Evolutionary conservation across 2,888 invertebrate genomes (phyloP), one percentile per base, ranked within the genome.

Genomic region (Zygothrica quintamaculata): DNA sequence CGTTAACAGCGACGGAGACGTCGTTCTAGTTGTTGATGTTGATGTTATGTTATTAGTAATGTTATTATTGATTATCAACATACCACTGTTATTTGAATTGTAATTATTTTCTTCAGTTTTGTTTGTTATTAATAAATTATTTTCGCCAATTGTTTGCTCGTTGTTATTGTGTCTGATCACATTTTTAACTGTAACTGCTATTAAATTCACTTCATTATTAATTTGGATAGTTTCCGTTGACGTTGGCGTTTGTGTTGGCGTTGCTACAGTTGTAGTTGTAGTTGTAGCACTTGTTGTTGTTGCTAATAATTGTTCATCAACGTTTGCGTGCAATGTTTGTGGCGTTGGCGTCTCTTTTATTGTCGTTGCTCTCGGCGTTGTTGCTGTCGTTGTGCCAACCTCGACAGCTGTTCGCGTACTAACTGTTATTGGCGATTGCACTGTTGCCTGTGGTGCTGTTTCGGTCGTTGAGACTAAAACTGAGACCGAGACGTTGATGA

Each of bases 181-280:
- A 65, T 60, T 65, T 57, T 57, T 64, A 60, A 69, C 52, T 53
- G 72, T 59, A 59, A 69, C 73, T 68, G 72, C 53, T 51, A 81
- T 86, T 72, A 74, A 77, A 70, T 82, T 79, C 66, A 84, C 82
- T 78, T 86, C 79, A 77, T 87, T 84, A 77, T 85, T 80, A 68
- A 84, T 89, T 88, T 88, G 88, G 74, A 72, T 65, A 67, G 74
- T 75, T 81, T 84, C 82, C 78, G 72, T 71, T 62, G 61, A 77
- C 72, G 74, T 67, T 47, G 53, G 53, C 61, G 60, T 43, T 37
- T 43, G 39, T 40, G 29, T 37, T 65, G 50, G 42, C 51, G 65
- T 69, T 69, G 65, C 62, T 57, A 47, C 62, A 47, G 52, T 62
- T 55, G 59, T 2, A 7, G 29, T 66, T 67, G 51, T 25, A 31